Base-by-base conservation (phyloP, 2,888 invertebrate species). In the Melieria crassipennis region DNA sequence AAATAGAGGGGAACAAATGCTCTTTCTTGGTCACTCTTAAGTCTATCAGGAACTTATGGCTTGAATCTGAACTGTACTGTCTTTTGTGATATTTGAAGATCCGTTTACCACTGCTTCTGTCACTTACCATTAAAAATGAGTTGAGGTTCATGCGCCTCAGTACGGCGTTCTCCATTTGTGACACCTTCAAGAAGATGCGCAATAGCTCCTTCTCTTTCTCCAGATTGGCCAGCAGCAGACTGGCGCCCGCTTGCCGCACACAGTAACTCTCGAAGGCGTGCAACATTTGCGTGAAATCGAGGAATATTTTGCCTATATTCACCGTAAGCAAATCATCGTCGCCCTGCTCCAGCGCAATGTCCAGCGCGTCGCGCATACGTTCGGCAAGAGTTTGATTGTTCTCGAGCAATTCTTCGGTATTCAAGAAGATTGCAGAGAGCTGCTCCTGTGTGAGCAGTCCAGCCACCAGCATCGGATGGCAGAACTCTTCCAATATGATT, bases 191-290 rank as follows among this genome's bases (percentile, higher is more conserved):
- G 87, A 98, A 98, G 87, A 98, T 96, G 85, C 96, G 90, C 78
- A 98, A 88, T 70, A 98, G 90, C 86, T 98, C 97, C 86, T 97
- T 97, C 84, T 98, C 97, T 87, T 96, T 96, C 88, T 97, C 97
- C 72, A 97, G 89, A 84, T 95, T 95, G 75, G 96, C 95, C 76
- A 98, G 87, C 56, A 97, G 88, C 68, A 96, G 88, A 75, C 96
- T 95, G 50, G 97, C 96, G 63, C 93, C 91, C 67, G 95, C 96
- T 90, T 97, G 97, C 77, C 96, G 91, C 50, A 97, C 94, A 86
- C 98, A 98, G 85, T 98, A 98, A 67, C 93, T 94, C 87, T 97
- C 97, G 86, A 98, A 98, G 52, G 96, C 96, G 82, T 95, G 93
- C 78, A 98, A 89, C 97, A 98, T 97, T 69, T 94, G 93, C 72